Evolutionary conservation across 2,113 vertebrate species (phyloP), one percentile per base, ranked within the genome.

Genomic region (Pseudorhombus dupliciocellatus): DNA sequence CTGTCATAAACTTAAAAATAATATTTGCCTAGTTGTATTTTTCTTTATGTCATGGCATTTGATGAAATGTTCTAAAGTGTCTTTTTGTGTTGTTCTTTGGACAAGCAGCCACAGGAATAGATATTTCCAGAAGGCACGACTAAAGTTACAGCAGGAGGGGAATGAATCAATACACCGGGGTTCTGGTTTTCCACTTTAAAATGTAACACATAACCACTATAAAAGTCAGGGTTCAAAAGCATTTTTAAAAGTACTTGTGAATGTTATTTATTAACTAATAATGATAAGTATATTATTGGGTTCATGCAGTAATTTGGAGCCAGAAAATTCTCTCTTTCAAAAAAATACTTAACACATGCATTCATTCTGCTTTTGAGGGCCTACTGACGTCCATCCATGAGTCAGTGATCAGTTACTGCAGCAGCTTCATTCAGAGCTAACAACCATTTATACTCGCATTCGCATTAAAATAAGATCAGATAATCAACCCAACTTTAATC

Each of bases 11-110:
- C 40, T 71, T 75, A 80, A 83, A 83, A 83, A 87, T 84, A 90
- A 92, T 88, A 90, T 89, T 90, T 81, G 84, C 68, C 84, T 75
- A 58, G 62, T 84, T 75, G 62, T 81, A 81, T 87, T 89, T 89
- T 88, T 83, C 76, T 84, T 52, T 24, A 0, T 78, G 84, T 85
- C 86, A 84, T 80, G 75, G 85, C 70, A 81, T 88, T 71, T 87
- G 84, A 91, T 80, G 63, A 90, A 89, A 88, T 68, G 73, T 77
- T 86, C 70, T 83, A 34, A 65, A 79, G 70, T 77, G 61, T 80
- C 72, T 73, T 81, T 37, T 78, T 70, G 66, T 79, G 84, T 87
- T 89, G 80, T 87, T 68, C 68, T 77, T 74, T 68, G 80, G 68
- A 79, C 66, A 70, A 59, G 59, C 80, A 42, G 75, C 63, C 75